phyloP scores from a whole-genome alignment of 2,113 vertebrate genomes.

The Scatophagus argus region DNA sequence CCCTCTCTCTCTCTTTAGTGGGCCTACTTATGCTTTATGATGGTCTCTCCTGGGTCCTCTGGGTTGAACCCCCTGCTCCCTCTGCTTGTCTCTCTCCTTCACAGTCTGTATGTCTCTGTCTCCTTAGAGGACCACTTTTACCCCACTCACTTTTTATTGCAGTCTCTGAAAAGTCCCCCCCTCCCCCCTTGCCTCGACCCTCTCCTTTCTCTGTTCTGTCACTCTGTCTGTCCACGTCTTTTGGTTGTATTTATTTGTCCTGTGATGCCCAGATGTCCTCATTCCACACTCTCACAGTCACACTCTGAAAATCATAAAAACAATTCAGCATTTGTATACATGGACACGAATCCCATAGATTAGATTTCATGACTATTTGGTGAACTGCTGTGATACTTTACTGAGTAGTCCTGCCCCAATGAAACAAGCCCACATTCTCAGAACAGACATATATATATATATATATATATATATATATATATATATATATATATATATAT shows the following conservation, averaged over 20 bases:
- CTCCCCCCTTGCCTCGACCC: neutral
- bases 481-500: too few relatives aligned
- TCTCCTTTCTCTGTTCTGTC: constrained; percentile 3
- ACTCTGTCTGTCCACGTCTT: constrained; percentile 12
- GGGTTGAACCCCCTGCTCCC: constrained; percentile 34
- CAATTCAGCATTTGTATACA: too few relatives aligned
- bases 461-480: too few relatives aligned
- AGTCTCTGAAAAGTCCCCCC: constrained; percentile 38
- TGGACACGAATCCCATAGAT: too few relatives aligned
- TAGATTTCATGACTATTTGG: too few relatives aligned
- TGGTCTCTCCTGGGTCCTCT: constrained; percentile 56
- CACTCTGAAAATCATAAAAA: too few relatives aligned
- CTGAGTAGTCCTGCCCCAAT: too few relatives aligned
- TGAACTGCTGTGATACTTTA: too few relatives aligned
- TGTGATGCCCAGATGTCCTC: constrained; percentile 31
- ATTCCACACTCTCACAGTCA: constrained; percentile 19
- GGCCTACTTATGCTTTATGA: constrained; percentile 52
- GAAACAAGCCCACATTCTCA: too few relatives aligned
- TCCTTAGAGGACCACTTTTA: constrained; percentile 66
- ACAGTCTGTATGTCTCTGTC: constrained; percentile 43
- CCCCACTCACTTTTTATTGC: constrained; percentile 64
- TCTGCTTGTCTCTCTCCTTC: constrained; percentile 39
- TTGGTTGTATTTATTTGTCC: constrained; percentile 49
- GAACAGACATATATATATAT: too few relatives aligned
- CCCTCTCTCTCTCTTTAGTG: constrained; percentile 22